These are phyloP conservation scores for Grammomys dolichurus DNA, from an alignment of 2,113 vertebrate genomes.

Conservation along the genomic window DNA sequence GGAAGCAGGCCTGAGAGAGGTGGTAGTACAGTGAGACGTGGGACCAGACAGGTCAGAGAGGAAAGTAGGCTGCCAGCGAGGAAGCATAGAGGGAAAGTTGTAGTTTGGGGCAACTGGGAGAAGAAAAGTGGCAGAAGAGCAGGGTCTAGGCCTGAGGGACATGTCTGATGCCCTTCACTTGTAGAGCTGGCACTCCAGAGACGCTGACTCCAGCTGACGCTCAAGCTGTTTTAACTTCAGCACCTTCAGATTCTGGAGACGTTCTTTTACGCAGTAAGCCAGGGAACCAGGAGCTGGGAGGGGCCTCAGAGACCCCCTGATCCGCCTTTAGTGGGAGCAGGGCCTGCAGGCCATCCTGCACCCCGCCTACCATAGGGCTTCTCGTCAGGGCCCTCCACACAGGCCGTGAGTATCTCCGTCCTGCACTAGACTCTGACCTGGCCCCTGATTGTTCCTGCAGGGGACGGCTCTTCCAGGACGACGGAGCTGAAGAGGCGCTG, in stretches of 20 bases:
- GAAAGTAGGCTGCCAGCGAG: background rate
- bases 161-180: constrained; percentile 15
- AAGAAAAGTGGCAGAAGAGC: background rate
- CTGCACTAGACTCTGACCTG: background rate
- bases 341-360: background rate
- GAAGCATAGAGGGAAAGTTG: background rate
- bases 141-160: background rate
- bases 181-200: constrained; percentile 7
- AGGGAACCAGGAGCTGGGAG: background rate
- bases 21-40: too few relatives aligned
- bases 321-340: background rate
- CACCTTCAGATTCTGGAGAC: background rate
- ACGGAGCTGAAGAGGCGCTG: constrained; percentile 92
- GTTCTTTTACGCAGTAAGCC: background rate
- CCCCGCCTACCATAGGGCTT: background rate
- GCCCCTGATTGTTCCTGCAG: constrained; percentile 53
- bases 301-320: background rate
- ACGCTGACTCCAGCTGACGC: constrained; percentile 21
- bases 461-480: constrained; percentile 87
- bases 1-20: background rate
- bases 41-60: background rate
- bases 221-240: background rate
- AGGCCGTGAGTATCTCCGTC: background rate
- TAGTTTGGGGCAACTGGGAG: background rate
- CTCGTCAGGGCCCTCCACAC: background rate